phyloP scores from a whole-genome alignment of 2,113 vertebrate genomes.

The Cepphus grylle region DNA sequence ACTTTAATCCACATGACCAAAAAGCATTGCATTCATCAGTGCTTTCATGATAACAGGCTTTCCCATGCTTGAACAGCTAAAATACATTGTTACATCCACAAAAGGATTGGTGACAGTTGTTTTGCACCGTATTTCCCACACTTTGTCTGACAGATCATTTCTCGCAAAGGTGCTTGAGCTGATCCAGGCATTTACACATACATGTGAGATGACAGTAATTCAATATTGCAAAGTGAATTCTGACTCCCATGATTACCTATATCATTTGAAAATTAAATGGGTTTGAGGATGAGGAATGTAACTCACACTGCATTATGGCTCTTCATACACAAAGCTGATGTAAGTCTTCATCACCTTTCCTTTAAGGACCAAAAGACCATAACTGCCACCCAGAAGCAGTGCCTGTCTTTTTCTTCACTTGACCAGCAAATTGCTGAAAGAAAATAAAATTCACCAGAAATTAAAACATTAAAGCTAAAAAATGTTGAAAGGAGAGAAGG shows the following conservation, averaged over 20 bases:
- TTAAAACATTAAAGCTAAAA: not conserved
- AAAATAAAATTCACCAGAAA: not conserved
- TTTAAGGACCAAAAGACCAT: not conserved
- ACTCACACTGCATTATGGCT: not conserved
- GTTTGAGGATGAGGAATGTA: conserved; percentile 9
- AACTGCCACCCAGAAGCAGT: not conserved
- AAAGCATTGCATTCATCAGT: not conserved
- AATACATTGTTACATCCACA: conserved; percentile 4
- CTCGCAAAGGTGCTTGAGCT: conserved; percentile 25
- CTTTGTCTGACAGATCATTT: conserved; percentile 41
- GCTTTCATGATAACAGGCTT: conserved; percentile 34
- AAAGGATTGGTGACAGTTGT: conserved; percentile 28
- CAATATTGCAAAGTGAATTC: conserved; percentile 22
- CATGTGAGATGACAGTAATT: conserved; percentile 29
- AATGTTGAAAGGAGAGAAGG: not conserved
- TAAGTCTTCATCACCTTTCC: not conserved
- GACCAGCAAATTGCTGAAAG: not conserved
- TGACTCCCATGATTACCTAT: conserved; percentile 20
- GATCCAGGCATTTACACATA: conserved; percentile 8
- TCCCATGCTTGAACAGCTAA: conserved; percentile 19
- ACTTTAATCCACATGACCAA: conserved; percentile 39
- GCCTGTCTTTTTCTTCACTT: not conserved
- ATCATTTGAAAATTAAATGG: conserved; percentile 37
- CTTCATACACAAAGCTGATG: not conserved
- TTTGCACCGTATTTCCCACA: conserved; percentile 35